Evolutionary conservation across 2,113 vertebrate species (phyloP), one percentile per base, ranked within the genome.

Genomic region (Campylorhamphus procurvoides): DNA sequence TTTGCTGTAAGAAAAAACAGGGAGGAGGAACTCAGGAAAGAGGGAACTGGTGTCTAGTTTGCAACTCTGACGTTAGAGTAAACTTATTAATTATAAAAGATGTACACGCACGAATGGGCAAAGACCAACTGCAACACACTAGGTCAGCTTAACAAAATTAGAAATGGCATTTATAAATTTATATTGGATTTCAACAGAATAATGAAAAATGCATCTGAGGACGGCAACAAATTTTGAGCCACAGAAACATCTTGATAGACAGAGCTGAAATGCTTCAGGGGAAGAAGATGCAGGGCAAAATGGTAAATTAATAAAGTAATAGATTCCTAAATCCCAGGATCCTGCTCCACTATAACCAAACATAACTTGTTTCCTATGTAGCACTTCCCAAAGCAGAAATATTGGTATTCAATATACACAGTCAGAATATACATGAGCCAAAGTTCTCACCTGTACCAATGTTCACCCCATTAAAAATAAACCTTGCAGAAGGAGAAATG

Each of bases 21-120:
- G 37, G n/a, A 90, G n/a, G 49, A 84, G 7, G 49, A 80, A 92
- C 40, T 79, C 23, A 71, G n/a, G 73, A 46, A 80, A 83, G 56
- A 86, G 17, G 37, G 40, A 89, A 56, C 19, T 42, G 29, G 20
- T 76, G 18, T 77, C 71, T 94, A 59, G 60, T 64, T 95, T 92
- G 67, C 46, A 67, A 62, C 72, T 77, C 50, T 90, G 75, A 88
- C 39, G 39, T 83, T 62, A n/a, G 15, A 95, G 46, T 44, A 87
- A 90, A 86, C 67, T 93, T 93, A 94, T 67, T 96, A 83, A 93
- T 83, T 88, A 93, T 74, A 69, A 62, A 91, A 90, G 55, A 88
- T 6, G 15, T 31, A 31, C 27, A 90, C 3, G 64, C 63, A 96
- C 2, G 23, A 95, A 90, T 59, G 76, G 90, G 86, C 63, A 77